Percentiles rank a stretch among this genome's conserved stretches.
phyloP scores from a whole-genome alignment of 2,113 vertebrate genomes.

The Asarcornis scutulata region DNA sequence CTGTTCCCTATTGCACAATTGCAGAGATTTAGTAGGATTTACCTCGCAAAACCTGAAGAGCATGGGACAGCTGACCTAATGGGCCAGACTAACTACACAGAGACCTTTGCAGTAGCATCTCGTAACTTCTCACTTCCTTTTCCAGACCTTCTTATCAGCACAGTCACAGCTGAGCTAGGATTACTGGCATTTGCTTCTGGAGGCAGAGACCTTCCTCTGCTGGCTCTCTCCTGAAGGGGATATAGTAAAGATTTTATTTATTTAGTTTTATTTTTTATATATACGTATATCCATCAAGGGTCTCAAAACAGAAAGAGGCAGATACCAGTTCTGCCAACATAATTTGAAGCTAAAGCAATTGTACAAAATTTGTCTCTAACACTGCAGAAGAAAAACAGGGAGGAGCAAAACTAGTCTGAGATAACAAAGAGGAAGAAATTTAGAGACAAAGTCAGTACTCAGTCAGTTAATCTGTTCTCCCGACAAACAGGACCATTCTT shows the following conservation, averaged over 20 bases:
- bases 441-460: not conserved
- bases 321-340: not conserved
- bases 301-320: not conserved
- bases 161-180: not conserved
- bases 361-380: not conserved
- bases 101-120: not conserved
- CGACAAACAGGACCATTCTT: not conserved
- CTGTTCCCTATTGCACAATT: not conserved
- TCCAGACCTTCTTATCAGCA: not conserved
- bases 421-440: not conserved
- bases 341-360: not conserved
- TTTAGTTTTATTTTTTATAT: not conserved
- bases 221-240: not conserved
- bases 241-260: not conserved
- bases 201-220: not conserved
- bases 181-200: not conserved
- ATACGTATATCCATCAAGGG: no score
- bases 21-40: not conserved
- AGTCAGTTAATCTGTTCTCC: not conserved
- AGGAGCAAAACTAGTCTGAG: not conserved
- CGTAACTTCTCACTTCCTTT: not conserved
- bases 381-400: not conserved
- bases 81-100: not conserved
- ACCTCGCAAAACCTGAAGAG: not conserved
- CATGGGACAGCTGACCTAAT: no score